Conservation (phyloP, 2,113 vertebrate genomes). For the Ammodytes marinus region DNA sequence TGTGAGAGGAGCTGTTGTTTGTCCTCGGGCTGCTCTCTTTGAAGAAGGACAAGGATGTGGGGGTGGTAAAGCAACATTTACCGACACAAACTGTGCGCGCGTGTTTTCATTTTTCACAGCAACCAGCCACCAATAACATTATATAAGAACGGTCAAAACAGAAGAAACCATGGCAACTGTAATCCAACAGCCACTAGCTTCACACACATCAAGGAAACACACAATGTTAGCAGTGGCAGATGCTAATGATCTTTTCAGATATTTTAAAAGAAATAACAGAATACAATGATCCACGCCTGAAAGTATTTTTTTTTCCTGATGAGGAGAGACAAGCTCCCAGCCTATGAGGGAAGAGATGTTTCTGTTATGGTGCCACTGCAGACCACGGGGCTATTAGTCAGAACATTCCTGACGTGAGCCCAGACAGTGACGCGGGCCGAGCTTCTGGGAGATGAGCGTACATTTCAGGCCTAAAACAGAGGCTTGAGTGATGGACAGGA, state of each 20-base stretch:
- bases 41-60: slow-evolving; percentile 80
- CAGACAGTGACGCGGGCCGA: slow-evolving; percentile 49
- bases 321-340: slow-evolving; percentile 19
- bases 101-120: slow-evolving; percentile 69
- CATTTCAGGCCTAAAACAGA: slow-evolving; percentile 64
- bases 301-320: slow-evolving; percentile 19
- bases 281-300: slow-evolving; percentile 24
- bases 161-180: slow-evolving; percentile 79
- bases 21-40: slow-evolving; percentile 81
- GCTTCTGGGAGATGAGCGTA: slow-evolving; percentile 49
- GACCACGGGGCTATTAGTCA: slow-evolving; percentile 56
- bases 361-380: slow-evolving; percentile 56
- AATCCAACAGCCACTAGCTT: slow-evolving; percentile 56
- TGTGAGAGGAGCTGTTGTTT: slow-evolving; percentile 79
- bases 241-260: slow-evolving; percentile 29
- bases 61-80: slow-evolving; percentile 80
- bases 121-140: slow-evolving; percentile 80
- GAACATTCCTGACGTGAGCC: slow-evolving; percentile 57
- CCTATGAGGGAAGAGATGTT: slow-evolving; percentile 38
- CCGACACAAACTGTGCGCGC: slow-evolving; percentile 71
- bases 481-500: slow-evolving; percentile 55
- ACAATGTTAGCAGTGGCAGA: slow-evolving; percentile 55
- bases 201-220: slow-evolving; percentile 16
- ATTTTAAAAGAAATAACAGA: slow-evolving; percentile 1
- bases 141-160: slow-evolving; percentile 80